Evolutionary conservation across 2,113 vertebrate species (phyloP).

Genomic region (Chlamydotis undulata): DNA sequence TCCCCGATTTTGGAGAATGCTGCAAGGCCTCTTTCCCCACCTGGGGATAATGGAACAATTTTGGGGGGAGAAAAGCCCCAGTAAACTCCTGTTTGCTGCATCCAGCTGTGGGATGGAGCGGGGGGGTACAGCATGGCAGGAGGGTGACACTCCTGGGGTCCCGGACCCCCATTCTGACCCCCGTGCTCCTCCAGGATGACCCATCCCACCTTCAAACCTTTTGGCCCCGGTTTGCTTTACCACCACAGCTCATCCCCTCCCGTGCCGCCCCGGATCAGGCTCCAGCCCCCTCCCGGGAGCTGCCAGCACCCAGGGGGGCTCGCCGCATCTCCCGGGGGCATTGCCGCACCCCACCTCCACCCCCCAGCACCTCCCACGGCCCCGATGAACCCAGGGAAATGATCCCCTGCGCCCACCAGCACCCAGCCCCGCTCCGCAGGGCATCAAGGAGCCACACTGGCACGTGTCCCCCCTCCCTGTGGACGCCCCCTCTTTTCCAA

Average conservation of each 20-base stretch:
- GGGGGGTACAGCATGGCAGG: no score
- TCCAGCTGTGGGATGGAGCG: not conserved
- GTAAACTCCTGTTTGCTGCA: not conserved
- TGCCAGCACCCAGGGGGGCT: not conserved
- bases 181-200: not conserved
- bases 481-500: not conserved
- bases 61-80: not conserved
- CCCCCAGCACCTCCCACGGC: not conserved
- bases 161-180: not conserved
- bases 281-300: not conserved
- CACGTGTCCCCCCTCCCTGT: accelerated
- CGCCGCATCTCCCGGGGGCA: no score
- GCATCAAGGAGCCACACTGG: not conserved
- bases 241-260: no score
- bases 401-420: not conserved
- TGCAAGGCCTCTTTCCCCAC: not conserved
- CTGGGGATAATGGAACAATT: no score
- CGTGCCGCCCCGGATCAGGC: not conserved
- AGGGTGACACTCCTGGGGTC: no score
- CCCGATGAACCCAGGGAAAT: accelerated
- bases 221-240: not conserved
- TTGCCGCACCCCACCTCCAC: not conserved
- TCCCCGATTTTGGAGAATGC: not conserved
- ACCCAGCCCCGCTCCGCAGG: accelerated
- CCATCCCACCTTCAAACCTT: not conserved